phyloP scores from a whole-genome alignment of 2,888 invertebrate genomes.

The Acrobasis repandana region DNA sequence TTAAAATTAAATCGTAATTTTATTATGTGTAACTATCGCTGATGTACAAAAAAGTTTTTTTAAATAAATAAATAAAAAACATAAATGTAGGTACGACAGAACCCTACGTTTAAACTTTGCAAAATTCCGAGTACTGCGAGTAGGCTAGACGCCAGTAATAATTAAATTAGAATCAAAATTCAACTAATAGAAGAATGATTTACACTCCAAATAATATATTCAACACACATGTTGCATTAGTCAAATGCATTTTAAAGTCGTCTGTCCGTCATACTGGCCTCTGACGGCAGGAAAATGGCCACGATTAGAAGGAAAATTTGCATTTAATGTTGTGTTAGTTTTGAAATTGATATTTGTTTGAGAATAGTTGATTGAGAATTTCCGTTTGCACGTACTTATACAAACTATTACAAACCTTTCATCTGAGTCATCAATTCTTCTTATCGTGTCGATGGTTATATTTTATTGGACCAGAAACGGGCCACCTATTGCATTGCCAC shows the following conservation, averaged over 20 bases:
- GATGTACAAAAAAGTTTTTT: too few species aligned
- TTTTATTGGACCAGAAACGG: too few species aligned
- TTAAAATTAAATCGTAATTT: too few species aligned
- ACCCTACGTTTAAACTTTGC: background rate
- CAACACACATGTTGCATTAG: slow-evolving; percentile 50
- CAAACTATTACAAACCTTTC: background rate
- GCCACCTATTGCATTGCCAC: background rate
- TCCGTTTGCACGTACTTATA: background rate
- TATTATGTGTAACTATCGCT: too few species aligned
- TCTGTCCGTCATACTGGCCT: slow-evolving; percentile 54
- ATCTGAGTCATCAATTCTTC: too few species aligned
- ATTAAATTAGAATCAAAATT: slow-evolving; percentile 14
- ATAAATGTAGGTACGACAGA: too few species aligned
- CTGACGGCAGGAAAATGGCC: slow-evolving; percentile 69
- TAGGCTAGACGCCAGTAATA: background rate
- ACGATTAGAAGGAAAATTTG: slow-evolving; percentile 61
- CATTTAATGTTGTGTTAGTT: slow-evolving; percentile 48
- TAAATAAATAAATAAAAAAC: too few species aligned
- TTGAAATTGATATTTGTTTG: slow-evolving; percentile 41
- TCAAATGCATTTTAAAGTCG: slow-evolving; percentile 58
- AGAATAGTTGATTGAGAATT: background rate
- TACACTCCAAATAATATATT: slow-evolving; percentile 49
- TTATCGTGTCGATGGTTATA: too few species aligned
- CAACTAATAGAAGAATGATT: slow-evolving; percentile 21
- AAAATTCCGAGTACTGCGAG: slow-evolving; percentile 2